These are phyloP conservation scores for Hirtodrosophila confusa DNA, from an alignment of 2,888 invertebrate species.

Conservation along the genomic window DNA sequence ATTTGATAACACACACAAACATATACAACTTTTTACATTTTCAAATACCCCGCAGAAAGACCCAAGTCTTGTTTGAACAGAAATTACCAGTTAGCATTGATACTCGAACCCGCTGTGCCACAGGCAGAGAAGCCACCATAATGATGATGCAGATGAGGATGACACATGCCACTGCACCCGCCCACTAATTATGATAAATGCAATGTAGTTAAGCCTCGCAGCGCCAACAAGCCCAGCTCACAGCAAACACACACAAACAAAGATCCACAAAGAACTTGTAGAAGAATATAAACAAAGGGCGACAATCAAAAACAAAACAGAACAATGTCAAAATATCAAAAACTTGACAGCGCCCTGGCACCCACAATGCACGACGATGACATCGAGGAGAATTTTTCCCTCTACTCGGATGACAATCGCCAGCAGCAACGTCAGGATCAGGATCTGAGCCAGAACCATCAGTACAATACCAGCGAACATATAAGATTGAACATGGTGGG, in stretches of 20 bases:
- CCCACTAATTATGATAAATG: conserved; percentile 69
- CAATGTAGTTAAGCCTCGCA: conserved; percentile 39
- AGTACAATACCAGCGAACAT: conserved; percentile 30
- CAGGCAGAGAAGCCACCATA: not conserved
- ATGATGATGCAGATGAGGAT: conserved; percentile 15
- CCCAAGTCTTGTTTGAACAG: conserved; percentile 1
- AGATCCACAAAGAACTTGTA: conserved; percentile 8
- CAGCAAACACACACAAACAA: conserved; percentile 16
- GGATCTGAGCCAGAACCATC: conserved; percentile 16
- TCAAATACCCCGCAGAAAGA: conserved; percentile 11
- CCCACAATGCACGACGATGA: conserved; percentile 60
- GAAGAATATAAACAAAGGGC: conserved; percentile 6
- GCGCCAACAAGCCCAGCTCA: conserved; percentile 30
- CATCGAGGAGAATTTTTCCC: conserved; percentile 58
- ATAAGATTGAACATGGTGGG: conserved; percentile 55
- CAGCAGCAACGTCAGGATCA: conserved; percentile 30
- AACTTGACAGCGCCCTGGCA: conserved; percentile 59
- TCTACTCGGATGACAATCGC: conserved; percentile 53
- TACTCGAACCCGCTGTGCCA: conserved; percentile 10
- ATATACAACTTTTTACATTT: conserved; percentile 7
- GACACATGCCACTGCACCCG: conserved; percentile 29
- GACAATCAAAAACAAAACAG: conserved; percentile 9
- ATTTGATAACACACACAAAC: not conserved
- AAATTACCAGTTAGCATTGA: conserved; percentile 1
- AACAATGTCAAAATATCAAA: conserved; percentile 78